phyloP scores from a whole-genome alignment of 1,140 invertebrate species.

The Drosophila equinoxialis region DNA sequence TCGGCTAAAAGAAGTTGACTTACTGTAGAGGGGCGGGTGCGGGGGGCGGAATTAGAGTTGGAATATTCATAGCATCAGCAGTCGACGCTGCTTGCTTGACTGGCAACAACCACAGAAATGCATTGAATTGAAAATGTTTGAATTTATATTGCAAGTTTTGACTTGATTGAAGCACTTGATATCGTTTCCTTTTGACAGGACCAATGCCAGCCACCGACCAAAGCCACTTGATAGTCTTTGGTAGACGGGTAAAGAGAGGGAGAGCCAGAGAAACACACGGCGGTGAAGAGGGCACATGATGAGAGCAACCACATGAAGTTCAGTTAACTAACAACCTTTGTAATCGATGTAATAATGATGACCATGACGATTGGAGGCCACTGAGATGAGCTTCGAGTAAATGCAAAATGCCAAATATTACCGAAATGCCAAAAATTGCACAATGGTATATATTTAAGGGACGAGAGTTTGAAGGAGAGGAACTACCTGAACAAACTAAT shows the following conservation, averaged over 20 bases:
- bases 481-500: not conserved
- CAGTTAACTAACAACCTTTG: constrained; percentile 8
- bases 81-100: constrained; percentile 51
- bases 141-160: constrained; percentile 80
- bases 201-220: constrained; percentile 29
- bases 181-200: constrained; percentile 68
- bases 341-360: constrained; percentile 3
- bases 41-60: constrained; percentile 15
- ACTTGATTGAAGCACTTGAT: constrained; percentile 78
- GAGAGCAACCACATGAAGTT: constrained; percentile 13
- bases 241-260: not conserved
- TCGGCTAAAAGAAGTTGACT: constrained; percentile 21
- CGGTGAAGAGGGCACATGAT: not conserved
- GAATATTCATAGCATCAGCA: constrained; percentile 72
- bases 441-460: not conserved
- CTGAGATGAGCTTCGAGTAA: not conserved
- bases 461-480: not conserved
- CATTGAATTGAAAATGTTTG: constrained; percentile 81
- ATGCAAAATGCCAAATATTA: constrained; percentile 2
- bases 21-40: constrained; percentile 8
- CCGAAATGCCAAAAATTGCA: not conserved
- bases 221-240: constrained; percentile 42
- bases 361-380: not conserved
- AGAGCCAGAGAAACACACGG: not conserved
- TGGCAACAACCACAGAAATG: constrained; percentile 79